Evolutionary conservation across 2,797 vertebrate species (phyloP).

Genomic region (Echeneis naucrates): DNA sequence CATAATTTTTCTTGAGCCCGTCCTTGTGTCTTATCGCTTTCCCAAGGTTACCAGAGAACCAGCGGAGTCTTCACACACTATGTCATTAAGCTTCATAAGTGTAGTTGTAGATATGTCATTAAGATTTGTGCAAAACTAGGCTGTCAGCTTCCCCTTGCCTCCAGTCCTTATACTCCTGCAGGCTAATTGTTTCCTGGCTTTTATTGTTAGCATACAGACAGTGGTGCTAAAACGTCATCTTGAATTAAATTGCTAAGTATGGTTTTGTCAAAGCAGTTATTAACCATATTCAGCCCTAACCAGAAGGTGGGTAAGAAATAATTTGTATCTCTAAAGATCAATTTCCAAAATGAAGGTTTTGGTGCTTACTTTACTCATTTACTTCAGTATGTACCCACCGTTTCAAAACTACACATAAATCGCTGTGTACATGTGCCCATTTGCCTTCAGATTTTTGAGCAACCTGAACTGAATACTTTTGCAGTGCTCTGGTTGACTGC

Average conservation of each 20-base stretch:
- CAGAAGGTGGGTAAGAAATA: background rate
- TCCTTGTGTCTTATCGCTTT: background rate
- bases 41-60: background rate
- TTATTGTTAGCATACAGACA: background rate
- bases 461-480: slow-evolving; percentile 31
- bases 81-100: background rate
- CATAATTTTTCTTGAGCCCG: background rate
- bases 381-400: background rate
- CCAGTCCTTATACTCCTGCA: background rate
- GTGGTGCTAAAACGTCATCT: background rate
- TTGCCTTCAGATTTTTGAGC: slow-evolving; percentile 17
- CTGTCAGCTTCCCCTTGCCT: background rate
- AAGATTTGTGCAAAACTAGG: background rate
- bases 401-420: background rate
- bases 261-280: background rate
- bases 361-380: too few relatives aligned
- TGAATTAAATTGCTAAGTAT: too few relatives aligned
- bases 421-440: background rate
- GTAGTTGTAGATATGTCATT: background rate
- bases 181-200: background rate
- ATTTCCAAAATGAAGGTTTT: too few relatives aligned
- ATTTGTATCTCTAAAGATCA: background rate
- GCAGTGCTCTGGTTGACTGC: slow-evolving; percentile 33
- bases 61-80: background rate
- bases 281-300: background rate